Conservation (phyloP, 2,797 vertebrate genomes). For the Gobionotothen gibberifrons region DNA sequence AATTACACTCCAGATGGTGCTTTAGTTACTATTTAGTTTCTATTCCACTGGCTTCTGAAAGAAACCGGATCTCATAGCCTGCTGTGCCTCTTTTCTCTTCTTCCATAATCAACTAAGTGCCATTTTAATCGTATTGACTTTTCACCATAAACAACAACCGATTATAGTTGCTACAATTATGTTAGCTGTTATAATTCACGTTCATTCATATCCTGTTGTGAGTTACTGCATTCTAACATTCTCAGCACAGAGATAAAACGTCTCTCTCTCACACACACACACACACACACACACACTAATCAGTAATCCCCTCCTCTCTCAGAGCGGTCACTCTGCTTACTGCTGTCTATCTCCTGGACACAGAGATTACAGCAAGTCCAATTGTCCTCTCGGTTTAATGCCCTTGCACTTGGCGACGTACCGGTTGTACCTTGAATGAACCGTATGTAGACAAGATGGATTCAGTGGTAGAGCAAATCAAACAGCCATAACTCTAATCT, state of each 20-base stretch:
- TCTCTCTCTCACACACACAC: not conserved
- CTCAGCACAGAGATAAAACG: not conserved
- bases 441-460: slow-evolving; percentile 32
- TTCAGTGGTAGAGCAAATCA: not conserved
- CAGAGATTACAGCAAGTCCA: slow-evolving; percentile 64
- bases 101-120: not conserved
- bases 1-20: not conserved
- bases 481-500: not conserved
- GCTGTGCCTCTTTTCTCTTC: not conserved
- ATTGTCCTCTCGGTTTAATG: slow-evolving; percentile 60
- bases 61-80: not conserved
- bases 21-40: not conserved
- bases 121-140: not conserved
- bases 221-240: slow-evolving; percentile 7
- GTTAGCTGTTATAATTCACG: not conserved
- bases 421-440: slow-evolving; percentile 50
- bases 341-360: slow-evolving; percentile 58
- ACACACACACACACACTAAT: slow-evolving; percentile 44
- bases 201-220: not conserved
- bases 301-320: slow-evolving; percentile 69
- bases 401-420: slow-evolving; percentile 55
- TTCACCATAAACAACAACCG: not conserved
- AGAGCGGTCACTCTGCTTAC: slow-evolving; percentile 42
- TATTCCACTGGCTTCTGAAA: not conserved
- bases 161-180: not conserved